Base-by-base conservation (phyloP, 1,140 invertebrate genomes). In the Drosophila asahinai region DNA sequence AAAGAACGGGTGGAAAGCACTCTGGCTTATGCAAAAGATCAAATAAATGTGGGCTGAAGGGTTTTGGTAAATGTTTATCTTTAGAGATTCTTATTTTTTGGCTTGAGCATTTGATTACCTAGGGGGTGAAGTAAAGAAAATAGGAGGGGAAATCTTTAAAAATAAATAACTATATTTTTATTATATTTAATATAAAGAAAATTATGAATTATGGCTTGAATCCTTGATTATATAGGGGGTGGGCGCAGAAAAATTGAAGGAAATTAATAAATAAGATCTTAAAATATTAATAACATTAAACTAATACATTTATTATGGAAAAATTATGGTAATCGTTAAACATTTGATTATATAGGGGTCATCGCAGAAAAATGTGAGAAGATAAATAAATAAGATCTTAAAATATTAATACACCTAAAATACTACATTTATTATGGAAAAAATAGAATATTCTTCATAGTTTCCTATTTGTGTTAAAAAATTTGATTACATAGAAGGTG, bases 21-120 rank as follows among this genome's bases (percentile, higher is more conserved):
- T 48, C 45, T 1, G 43, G 7, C 11, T 7, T 51, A 22, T 33
- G 25, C 54, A 22, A 38, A 66, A 61, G 11, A 62, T 62, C 27
- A 22, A 61, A 30, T 25, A 19, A 19, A 61, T 12, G 62, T 65
- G 62, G 55, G 25, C 38, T 43, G 25, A 17, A 62, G 54, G 54
- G 54, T 25, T 57, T 3, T 38, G 8, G 54, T 40, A 57, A 57
- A 40, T 57, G 54, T 40, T 57, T 40, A 57, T 57, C 54, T 40
- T 40, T 11, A 22, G 5, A 55, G 33, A 17, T 30, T 17, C 27
- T 3, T 25, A 48, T 15, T 22, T 27, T 12, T 38, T 25, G 14
- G 19, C 19, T 8, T 22, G 22, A 27, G 1, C 7, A 3, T 5
- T 27, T n/a, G 22, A n/a, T 27, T 27, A 11, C 15, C 7, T 9